Conservation (phyloP, 2,113 vertebrate genomes). For the Caloenas nicobarica region DNA sequence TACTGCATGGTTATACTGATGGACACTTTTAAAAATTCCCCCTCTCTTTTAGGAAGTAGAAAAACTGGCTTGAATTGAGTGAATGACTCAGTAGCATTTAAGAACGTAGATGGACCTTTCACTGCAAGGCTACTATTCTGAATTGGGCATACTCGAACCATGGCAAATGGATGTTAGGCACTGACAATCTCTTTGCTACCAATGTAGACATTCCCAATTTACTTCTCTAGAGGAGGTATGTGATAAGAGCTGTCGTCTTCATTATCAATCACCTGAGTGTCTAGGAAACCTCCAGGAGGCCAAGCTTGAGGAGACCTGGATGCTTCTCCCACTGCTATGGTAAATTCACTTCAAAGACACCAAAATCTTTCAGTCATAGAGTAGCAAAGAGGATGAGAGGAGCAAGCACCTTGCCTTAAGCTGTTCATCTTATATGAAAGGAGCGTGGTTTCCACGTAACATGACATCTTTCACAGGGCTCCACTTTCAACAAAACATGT, state of each 20-base stretch:
- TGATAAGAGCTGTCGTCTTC: background rate
- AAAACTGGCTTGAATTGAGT: background rate
- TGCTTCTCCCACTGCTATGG: background rate
- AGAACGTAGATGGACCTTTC: background rate
- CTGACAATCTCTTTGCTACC: background rate
- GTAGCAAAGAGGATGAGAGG: background rate
- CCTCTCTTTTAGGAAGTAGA: background rate
- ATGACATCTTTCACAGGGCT: background rate
- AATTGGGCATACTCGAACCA: accelerated
- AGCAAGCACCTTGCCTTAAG: background rate
- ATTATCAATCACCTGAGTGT: background rate
- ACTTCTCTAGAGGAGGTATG: background rate
- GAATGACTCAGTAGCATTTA: background rate
- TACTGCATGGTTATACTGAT: background rate
- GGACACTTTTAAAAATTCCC: background rate
- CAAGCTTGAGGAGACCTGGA: background rate
- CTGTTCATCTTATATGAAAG: background rate
- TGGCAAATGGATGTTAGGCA: background rate
- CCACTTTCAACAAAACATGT: background rate
- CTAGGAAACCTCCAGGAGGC: background rate
- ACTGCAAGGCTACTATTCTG: background rate
- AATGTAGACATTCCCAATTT: accelerated
- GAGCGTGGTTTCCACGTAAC: background rate
- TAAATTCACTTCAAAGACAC: background rate
- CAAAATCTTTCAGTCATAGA: background rate